A percentile compares a stretch with the other conserved stretches of the same genome.
These are phyloP conservation scores for Dissostichus mawsoni DNA, from an alignment of 2,113 vertebrate genomes.

Conservation along the genomic window DNA sequence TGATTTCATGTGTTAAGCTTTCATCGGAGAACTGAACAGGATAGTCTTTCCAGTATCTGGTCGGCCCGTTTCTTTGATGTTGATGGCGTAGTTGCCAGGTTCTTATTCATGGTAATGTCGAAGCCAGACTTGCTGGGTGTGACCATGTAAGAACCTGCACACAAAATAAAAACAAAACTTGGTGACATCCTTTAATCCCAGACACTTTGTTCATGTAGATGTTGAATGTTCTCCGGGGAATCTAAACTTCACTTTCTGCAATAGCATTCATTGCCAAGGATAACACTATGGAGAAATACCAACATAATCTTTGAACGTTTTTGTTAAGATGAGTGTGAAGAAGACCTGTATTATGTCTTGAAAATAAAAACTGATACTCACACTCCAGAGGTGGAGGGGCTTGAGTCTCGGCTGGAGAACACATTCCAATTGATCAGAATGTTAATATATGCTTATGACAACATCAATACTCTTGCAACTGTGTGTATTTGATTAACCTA, in stretches of 20 bases:
- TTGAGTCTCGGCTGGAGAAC: neutral
- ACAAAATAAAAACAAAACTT: constrained; percentile 1
- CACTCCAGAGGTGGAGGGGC: constrained; percentile 1
- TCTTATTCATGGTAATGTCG: neutral
- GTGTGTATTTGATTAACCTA: no score
- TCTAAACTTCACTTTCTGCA: neutral
- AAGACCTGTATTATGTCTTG: neutral
- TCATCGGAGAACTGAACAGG: rapidly evolving
- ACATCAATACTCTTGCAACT: neutral
- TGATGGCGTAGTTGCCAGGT: rapidly evolving
- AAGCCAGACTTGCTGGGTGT: neutral
- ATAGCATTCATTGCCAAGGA: neutral
- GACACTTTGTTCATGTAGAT: neutral
- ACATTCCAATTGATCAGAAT: neutral
- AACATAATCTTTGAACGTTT: neutral
- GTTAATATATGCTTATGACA: neutral
- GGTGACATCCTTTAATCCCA: neutral
- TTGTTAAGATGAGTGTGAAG: neutral
- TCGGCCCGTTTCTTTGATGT: rapidly evolving
- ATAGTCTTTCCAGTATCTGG: rapidly evolving
- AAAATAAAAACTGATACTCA: constrained; percentile 54
- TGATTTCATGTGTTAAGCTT: rapidly evolving
- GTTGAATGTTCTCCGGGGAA: neutral
- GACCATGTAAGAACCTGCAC: constrained; percentile 57
- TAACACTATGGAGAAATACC: neutral